Conservation (phyloP, 1,140 invertebrate genomes). For the Andrena cerasifolii region DNA sequence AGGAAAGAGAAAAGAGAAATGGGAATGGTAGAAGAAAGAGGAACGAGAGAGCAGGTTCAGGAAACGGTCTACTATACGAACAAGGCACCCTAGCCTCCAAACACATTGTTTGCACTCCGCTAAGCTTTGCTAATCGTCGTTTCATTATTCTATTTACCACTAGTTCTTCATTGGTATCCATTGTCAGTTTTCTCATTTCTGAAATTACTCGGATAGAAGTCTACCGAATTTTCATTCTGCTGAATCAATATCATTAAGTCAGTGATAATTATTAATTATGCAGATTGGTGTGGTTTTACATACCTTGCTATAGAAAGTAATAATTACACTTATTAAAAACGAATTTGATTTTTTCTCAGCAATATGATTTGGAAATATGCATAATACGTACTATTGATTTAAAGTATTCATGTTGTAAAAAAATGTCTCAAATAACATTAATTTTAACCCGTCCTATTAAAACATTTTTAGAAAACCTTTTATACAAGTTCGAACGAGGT, state of each 20-base stretch:
- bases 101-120: constrained; percentile 94
- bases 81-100: constrained; percentile 90
- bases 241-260: constrained; percentile 58
- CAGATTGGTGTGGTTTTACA: constrained; percentile 68
- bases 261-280: constrained; percentile 55
- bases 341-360: constrained; percentile 38
- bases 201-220: constrained; percentile 48
- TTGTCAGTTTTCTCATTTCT: constrained; percentile 64
- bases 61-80: constrained; percentile 67
- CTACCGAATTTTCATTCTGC: constrained; percentile 50
- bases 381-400: constrained; percentile 47
- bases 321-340: constrained; percentile 50
- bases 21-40: constrained; percentile 51
- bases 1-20: too few species aligned
- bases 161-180: constrained; percentile 67
- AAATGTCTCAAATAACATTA: constrained; percentile 60
- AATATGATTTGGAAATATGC: constrained; percentile 39
- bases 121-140: constrained; percentile 78
- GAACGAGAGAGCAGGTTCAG: constrained; percentile 55
- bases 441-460: constrained; percentile 75
- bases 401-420: constrained; percentile 43
- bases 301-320: constrained; percentile 57
- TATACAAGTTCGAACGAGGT: constrained; percentile 75
- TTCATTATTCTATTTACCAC: constrained; percentile 69
- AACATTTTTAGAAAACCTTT: constrained; percentile 73